Conservation (phyloP, 2,888 invertebrate species). For the Oegoconia quadripuncta region DNA sequence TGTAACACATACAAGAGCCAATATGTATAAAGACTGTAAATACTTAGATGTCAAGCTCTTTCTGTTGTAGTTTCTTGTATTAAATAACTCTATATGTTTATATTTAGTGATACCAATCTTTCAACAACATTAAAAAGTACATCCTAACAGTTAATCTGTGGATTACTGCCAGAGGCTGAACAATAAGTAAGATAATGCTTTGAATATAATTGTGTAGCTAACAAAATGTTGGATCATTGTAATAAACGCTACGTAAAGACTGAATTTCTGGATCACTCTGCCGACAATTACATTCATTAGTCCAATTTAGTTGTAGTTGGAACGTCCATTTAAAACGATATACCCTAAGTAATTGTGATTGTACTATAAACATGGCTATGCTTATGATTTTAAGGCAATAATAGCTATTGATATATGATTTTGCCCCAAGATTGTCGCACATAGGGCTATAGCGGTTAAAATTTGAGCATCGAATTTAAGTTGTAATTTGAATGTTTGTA, state of each 20-base stretch:
- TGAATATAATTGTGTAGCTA: too few relatives aligned
- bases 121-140: too few relatives aligned
- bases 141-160: too few relatives aligned
- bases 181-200: too few relatives aligned
- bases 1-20: constrained; percentile 29
- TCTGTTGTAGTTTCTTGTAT: too few relatives aligned
- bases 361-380: constrained; percentile 18
- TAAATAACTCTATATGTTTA: too few relatives aligned
- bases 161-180: neutral
- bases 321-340: neutral
- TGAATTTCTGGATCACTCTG: constrained; percentile 29
- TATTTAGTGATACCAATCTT: too few relatives aligned
- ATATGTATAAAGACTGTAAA: too few relatives aligned
- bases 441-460: neutral
- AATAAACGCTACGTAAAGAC: constrained; percentile 32
- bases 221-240: too few relatives aligned
- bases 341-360: constrained; percentile 20
- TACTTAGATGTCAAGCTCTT: too few relatives aligned
- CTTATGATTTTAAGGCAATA: constrained; percentile 15
- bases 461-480: constrained; percentile 18
- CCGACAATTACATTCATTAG: constrained; percentile 27
- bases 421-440: neutral
- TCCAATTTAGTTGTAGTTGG: constrained; percentile 24
- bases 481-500: constrained; percentile 14
- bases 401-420: constrained; percentile 9